Evolutionary conservation across 2,888 invertebrate species (phyloP).

Genomic region (Troides oblongomaculatus): DNA sequence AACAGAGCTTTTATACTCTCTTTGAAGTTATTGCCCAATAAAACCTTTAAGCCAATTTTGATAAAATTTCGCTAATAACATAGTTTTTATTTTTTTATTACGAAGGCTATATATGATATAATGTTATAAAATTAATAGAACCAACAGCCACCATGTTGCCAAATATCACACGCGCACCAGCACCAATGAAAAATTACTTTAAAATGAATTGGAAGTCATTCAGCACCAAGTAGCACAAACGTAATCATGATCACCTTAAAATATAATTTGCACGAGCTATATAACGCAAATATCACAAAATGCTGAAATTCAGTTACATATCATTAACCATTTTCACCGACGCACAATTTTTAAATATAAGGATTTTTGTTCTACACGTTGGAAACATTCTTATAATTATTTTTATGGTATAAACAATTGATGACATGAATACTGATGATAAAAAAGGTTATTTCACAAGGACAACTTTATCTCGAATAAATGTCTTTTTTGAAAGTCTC

Average conservation of each 20-base stretch:
- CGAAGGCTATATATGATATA: no score
- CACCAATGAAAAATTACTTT: constrained; percentile 5
- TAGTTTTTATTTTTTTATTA: background rate
- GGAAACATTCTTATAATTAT: no score
- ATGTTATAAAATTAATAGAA: background rate
- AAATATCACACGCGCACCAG: constrained; percentile 23
- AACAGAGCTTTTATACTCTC: no score
- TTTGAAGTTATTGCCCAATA: background rate
- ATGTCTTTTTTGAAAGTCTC: no score
- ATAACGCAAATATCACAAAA: constrained; percentile 14
- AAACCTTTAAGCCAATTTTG: background rate
- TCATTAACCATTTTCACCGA: background rate
- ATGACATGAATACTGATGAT: no score
- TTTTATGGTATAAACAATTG: no score
- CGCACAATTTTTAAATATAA: no score
- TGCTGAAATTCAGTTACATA: constrained; percentile 3
- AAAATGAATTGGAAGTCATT: background rate
- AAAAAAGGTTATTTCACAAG: no score
- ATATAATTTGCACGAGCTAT: constrained; percentile 28
- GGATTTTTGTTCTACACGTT: no score
- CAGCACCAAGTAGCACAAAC: constrained; percentile 21
- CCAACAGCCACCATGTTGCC: constrained; percentile 30
- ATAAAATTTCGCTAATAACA: background rate
- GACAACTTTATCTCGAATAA: no score
- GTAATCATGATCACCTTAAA: constrained; percentile 24